These are phyloP conservation scores for Seriola rivoliana DNA, from an alignment of 2,113 vertebrate species.

Conservation along the genomic window DNA sequence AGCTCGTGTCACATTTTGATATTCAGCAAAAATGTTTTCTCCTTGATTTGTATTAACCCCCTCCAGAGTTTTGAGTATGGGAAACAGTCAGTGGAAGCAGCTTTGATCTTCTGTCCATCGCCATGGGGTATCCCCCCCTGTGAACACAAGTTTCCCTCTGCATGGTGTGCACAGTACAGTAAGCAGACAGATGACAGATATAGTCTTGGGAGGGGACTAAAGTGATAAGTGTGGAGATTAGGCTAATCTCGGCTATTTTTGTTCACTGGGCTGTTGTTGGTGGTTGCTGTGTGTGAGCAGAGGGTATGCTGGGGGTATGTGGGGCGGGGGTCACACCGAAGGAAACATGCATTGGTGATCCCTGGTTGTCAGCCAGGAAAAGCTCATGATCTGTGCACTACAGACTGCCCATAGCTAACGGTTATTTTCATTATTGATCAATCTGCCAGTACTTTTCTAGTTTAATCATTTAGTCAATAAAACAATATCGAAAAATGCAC, in stretches of 20 bases:
- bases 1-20: conserved; percentile 5
- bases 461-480: not conserved
- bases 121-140: conserved; percentile 58
- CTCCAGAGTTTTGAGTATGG: conserved; percentile 1
- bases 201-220: conserved; percentile 70
- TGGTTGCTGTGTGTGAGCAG: conserved; percentile 33
- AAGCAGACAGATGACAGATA: conserved; percentile 72
- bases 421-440: not conserved
- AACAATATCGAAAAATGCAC: not conserved
- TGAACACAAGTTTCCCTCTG: conserved; percentile 37
- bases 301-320: conserved; percentile 7
- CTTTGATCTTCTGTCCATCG: conserved; percentile 47
- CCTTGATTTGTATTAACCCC: conserved; percentile 22
- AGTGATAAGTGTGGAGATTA: conserved; percentile 86
- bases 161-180: conserved; percentile 64
- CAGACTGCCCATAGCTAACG: not conserved
- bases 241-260: conserved; percentile 89
- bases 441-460: not conserved
- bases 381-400: not conserved
- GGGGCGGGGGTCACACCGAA: not conserved
- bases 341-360: conserved; percentile 5
- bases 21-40: not conserved
- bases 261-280: conserved; percentile 61
- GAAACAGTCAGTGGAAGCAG: conserved; percentile 5
- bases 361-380: conserved; percentile 23